phyloP scores from a whole-genome alignment of 2,113 vertebrate species.

The Chascanopsetta lugubris region DNA sequence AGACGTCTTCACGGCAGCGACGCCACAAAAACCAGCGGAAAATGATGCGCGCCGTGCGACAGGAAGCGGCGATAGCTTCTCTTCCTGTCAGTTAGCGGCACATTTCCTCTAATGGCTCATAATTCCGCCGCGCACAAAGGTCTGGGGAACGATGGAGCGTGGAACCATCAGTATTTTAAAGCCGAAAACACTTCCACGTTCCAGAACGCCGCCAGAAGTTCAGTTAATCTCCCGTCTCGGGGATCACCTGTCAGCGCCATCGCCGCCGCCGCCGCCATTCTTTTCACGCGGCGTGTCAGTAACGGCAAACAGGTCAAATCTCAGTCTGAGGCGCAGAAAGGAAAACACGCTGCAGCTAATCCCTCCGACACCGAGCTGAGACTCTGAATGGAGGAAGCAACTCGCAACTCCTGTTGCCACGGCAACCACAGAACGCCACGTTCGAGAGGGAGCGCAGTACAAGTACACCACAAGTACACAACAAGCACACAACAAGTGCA shows the following conservation, averaged over 20 bases:
- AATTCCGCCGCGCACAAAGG: constrained; percentile 1
- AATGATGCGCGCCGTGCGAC: neutral
- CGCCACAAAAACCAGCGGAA: neutral
- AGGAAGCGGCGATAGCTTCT: neutral
- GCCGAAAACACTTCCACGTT: constrained; percentile 35
- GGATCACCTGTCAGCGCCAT: constrained; percentile 44
- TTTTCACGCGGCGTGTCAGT: neutral
- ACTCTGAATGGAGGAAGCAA: neutral
- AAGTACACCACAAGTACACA: neutral
- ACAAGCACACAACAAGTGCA: neutral
- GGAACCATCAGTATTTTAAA: constrained; percentile 30
- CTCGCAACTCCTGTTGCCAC: neutral
- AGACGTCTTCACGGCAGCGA: no score
- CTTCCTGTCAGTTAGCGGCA: constrained; percentile 14
- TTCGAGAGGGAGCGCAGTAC: neutral
- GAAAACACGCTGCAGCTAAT: neutral
- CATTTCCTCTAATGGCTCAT: constrained; percentile 12
- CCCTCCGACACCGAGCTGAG: neutral
- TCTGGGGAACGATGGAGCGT: constrained; percentile 5
- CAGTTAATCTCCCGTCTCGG: constrained; percentile 37
- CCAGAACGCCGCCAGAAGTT: constrained; percentile 8
- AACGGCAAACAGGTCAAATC: constrained; percentile 30
- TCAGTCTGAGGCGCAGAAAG: constrained; percentile 8
- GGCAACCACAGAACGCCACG: neutral
- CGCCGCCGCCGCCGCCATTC: neutral